Percentiles rank a stretch among this genome's conserved stretches.
Conservation (phyloP, 2,113 vertebrate genomes). For the Falcunculus frontatus region DNA sequence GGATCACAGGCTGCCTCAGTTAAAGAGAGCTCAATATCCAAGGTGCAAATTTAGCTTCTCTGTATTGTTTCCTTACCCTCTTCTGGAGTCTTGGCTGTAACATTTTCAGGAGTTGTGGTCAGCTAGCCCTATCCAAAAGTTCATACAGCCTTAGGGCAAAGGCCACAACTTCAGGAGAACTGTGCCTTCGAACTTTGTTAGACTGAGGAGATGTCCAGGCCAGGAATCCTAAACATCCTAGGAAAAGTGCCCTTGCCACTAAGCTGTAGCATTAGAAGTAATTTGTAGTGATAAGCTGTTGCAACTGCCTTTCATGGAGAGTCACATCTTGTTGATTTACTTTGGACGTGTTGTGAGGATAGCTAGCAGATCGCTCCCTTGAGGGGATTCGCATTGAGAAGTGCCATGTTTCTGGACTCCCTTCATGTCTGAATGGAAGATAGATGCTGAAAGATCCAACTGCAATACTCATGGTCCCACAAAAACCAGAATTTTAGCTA, state of each 20-base stretch:
- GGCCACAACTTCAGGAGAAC: background rate
- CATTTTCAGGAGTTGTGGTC: background rate
- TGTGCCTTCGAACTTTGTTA: background rate
- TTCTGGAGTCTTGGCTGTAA: background rate
- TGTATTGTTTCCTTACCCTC: background rate
- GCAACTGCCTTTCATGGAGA: background rate
- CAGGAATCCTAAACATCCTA: background rate
- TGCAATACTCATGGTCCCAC: background rate
- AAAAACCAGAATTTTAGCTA: background rate
- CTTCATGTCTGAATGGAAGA: background rate
- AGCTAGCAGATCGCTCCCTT: background rate
- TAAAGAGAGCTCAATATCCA: background rate
- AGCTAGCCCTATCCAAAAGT: background rate
- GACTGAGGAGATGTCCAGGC: background rate
- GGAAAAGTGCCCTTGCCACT: background rate
- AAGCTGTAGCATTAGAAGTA: background rate
- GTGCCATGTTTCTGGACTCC: background rate
- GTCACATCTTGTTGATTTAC: background rate
- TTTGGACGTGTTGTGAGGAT: background rate
- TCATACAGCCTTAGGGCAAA: background rate
- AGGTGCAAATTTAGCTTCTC: background rate
- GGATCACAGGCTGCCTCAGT: background rate
- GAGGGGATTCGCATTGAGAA: background rate
- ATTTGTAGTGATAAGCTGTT: background rate
- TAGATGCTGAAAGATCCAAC: background rate